Conservation (phyloP, 2,797 vertebrate genomes). For the Poecilia gillii region DNA sequence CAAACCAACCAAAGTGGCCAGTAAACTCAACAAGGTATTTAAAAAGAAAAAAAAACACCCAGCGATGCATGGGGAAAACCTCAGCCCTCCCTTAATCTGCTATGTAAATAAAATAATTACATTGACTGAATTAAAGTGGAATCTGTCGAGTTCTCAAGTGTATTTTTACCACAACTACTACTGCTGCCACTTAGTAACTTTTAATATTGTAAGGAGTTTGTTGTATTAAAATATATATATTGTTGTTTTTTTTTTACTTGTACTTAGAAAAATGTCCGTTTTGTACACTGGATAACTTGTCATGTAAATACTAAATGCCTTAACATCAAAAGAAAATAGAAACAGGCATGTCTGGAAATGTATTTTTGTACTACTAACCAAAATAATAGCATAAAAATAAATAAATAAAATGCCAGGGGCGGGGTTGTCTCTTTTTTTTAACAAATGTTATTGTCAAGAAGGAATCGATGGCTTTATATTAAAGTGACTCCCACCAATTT, state of each 20-base stretch:
- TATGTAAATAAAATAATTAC: background rate
- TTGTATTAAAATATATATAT: background rate
- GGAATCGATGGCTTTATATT: constrained; percentile 55
- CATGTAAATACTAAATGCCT: constrained; percentile 28
- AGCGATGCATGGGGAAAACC: background rate
- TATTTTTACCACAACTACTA: background rate
- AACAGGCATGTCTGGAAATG: background rate
- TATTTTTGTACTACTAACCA: constrained; percentile 9
- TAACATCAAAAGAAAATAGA: constrained; percentile 31
- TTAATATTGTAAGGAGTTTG: background rate
- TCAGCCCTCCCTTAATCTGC: background rate
- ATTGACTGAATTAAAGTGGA: background rate
- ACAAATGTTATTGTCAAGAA: constrained; percentile 28
- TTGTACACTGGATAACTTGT: constrained; percentile 15
- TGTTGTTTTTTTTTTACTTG: too few relatives aligned
- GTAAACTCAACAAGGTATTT: background rate
- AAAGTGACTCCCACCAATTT: constrained; percentile 45
- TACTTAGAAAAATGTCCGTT: background rate
- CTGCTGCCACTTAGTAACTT: background rate
- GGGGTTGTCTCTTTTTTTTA: too few relatives aligned
- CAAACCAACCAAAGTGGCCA: background rate
- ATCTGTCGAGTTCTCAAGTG: background rate
- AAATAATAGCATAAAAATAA: background rate
- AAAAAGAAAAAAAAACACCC: background rate
- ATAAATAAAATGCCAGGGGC: background rate